Evolutionary conservation across 2,797 vertebrate genomes (phyloP), one percentile per base, ranked within the genome.

Genomic region (Acanthornis magna): DNA sequence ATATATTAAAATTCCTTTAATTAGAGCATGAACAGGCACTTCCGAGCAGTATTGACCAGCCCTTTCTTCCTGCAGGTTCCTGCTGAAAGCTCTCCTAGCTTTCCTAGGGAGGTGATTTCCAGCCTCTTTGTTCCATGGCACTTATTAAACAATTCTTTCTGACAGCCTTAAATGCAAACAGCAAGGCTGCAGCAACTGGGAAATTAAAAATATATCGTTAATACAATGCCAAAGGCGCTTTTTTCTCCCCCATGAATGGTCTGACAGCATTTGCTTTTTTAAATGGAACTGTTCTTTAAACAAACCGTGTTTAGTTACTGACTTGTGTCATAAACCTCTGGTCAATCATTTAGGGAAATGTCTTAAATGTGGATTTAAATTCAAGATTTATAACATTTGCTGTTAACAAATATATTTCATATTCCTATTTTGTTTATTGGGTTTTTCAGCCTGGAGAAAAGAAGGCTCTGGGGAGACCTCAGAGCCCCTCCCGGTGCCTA

Each of bases 91-190:
- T 62, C 75, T 93, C 87, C 65, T 55, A 42, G 60, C 74, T 94
- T 94, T 94, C 81, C 85, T 82, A 30, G 66, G 68, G 74, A 87
- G 89, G 86, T 91, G 89, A 94, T 89, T 86, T 92, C 84, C 73
- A 93, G 88, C 86, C 93, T 57, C 80, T 94, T 95, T 96, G 89
- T 68, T 88, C 85, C 93, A 2, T 42, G 91, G 83, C 82, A 83
- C 79, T 87, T 95, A 85, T 81, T 92, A 94, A 94, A 88, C 89
- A 78, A 87, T 91, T 93, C 79, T 63, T 85, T 93, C 78, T 96
- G 95, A 95, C 93, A 92, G 63, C 53, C 91, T 95, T 83, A 91
- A 97, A 95, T 80, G 73, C 91, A 96, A 96, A 77, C 85, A 96
- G 93, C 25, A 77, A 94, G 74, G 58, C 50, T 75, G 45, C 63